These are phyloP conservation scores for Smutsia gigantea DNA, from an alignment of 2,797 vertebrate species.

Conservation along the genomic window DNA sequence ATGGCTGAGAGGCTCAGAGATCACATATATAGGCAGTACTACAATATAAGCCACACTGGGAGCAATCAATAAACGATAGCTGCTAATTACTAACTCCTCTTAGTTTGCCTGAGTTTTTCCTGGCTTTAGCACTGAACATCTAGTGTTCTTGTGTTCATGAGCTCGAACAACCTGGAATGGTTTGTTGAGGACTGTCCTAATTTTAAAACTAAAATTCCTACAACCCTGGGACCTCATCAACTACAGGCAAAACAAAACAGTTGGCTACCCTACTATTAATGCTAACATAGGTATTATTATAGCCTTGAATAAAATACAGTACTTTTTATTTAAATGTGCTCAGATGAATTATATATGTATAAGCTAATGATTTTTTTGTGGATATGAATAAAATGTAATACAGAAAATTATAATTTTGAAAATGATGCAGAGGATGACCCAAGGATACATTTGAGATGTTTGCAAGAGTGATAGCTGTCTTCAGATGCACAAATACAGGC, in stretches of 20 bases:
- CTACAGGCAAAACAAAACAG: background rate
- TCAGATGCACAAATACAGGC: background rate
- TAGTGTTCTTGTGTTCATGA: background rate
- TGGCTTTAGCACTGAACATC: background rate
- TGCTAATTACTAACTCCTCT: background rate
- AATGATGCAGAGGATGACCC: background rate
- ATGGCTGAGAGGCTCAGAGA: background rate
- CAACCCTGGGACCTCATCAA: background rate
- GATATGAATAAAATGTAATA: background rate
- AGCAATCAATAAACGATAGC: background rate
- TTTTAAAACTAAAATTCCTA: background rate
- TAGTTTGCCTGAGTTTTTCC: background rate
- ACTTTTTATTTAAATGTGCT: background rate
- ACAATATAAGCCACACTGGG: background rate
- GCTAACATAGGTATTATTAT: background rate
- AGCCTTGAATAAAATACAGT: background rate
- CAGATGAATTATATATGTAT: background rate
- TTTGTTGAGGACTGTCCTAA: background rate
- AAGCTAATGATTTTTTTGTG: background rate
- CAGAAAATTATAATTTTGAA: background rate
- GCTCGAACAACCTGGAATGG: background rate
- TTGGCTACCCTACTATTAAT: background rate
- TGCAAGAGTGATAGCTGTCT: background rate
- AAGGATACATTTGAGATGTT: background rate
- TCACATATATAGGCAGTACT: background rate